Conservation (phyloP, 2,113 vertebrate species). For the Tauraco erythrolophus region DNA sequence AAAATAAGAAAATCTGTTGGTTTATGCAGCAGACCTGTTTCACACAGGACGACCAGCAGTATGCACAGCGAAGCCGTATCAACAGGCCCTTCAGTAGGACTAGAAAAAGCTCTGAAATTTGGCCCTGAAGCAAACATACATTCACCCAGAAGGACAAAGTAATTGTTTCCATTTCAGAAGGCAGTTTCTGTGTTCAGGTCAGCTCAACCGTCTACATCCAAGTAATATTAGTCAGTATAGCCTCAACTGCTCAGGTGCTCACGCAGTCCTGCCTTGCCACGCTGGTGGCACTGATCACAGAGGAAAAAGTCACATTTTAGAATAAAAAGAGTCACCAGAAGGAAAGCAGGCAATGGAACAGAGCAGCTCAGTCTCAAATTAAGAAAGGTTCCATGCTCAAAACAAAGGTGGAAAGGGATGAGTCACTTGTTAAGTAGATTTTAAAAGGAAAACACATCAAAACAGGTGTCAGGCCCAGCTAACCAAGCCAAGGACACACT, state of each 20-base stretch:
- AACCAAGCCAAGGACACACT: not conserved
- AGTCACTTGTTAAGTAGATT: not conserved
- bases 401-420: not conserved
- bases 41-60: not conserved
- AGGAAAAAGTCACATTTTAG: not conserved
- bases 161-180: not conserved
- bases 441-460: not conserved
- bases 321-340: not conserved
- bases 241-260: not conserved
- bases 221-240: not conserved
- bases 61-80: accelerated
- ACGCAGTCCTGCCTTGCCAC: not conserved
- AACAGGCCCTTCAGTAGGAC: not conserved
- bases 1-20: not conserved
- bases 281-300: not conserved
- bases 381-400: not conserved
- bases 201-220: not conserved
- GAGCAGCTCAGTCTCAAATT: not conserved
- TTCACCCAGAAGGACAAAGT: not conserved
- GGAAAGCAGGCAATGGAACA: not conserved
- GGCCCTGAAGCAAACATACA: not conserved
- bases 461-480: not conserved
- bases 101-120: not conserved
- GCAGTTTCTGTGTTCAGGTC: not conserved
- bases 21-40: not conserved